Evolutionary conservation across 2,888 invertebrate species (phyloP), one percentile per base, ranked within the genome.

Genomic region (Parelbella ahira): DNA sequence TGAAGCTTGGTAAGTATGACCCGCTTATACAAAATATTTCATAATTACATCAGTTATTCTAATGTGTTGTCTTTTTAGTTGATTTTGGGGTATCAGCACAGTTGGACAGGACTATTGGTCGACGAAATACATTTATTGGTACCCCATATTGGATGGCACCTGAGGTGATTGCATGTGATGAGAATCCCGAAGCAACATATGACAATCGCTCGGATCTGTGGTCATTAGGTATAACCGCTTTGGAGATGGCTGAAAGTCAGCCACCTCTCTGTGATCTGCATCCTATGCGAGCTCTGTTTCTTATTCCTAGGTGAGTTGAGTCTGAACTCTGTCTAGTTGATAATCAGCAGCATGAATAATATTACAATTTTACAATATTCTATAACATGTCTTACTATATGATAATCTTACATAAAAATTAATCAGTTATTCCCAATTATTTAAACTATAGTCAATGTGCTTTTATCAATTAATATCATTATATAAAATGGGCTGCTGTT

Each of bases 231-330:
- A 99, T 99, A 68, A 99, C 99, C 44, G 97, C 99, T 36, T 90
- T 99, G 51, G 99, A 99, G 90, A 99, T 99, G 99, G 99, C 99
- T 44, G 99, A 99, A 89, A 97, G 97, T 64, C 98, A 98, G 86
- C 99, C 99, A 50, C 98, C 99, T 21, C 91, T 99, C 45, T 99
- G 99, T 89, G 99, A 99, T 90, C 92, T 99, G 79, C 99, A 99
- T 90, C 99, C 99, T 11, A 99, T 99, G 99, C 91, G 99, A 76
- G 99, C 99, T 54, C 91, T 99, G 56, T 99, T 99, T 88, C 92
- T 99, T 63, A 99, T 99, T 81, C 99, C 99, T 56, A 92, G 88
- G 88, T 83, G 13, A 42, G n/a, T n/a, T n/a, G n/a, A n/a, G n/a
- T n/a, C n/a, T n/a, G n/a, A n/a, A n/a, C n/a, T n/a, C n/a, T n/a